Percentiles rank a stretch among this genome's conserved stretches.
These are phyloP conservation scores for Drosophila anceps DNA, from an alignment of 2,888 invertebrate genomes.

Conservation along the genomic window DNA sequence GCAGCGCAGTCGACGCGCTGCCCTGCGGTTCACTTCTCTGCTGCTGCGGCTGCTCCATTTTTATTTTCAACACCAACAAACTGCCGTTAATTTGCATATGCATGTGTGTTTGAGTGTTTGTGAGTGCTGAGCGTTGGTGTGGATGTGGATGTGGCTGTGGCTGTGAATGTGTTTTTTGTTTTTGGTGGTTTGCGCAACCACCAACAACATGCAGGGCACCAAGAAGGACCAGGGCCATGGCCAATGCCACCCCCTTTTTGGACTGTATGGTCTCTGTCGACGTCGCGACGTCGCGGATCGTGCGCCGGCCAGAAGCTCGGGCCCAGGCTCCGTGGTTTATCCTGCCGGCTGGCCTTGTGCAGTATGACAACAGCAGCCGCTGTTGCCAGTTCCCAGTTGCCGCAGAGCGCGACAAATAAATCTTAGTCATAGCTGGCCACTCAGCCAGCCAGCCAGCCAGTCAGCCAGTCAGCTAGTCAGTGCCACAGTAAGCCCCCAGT, in stretches of 20 bases:
- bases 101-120: slow-evolving; percentile 17
- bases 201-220: slow-evolving; percentile 50
- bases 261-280: slow-evolving; percentile 36
- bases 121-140: slow-evolving; percentile 26
- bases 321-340: slow-evolving; percentile 84
- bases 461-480: slow-evolving; percentile 24
- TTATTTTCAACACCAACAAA: slow-evolving; percentile 72
- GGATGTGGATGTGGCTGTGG: background rate
- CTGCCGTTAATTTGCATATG: slow-evolving; percentile 75
- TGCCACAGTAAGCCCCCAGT: slow-evolving; percentile 18
- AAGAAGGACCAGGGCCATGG: slow-evolving; percentile 57
- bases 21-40: slow-evolving; percentile 64
- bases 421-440: slow-evolving; percentile 73
- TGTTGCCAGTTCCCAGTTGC: slow-evolving; percentile 82
- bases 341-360: slow-evolving; percentile 83
- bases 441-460: slow-evolving; percentile 23
- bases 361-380: slow-evolving; percentile 84
- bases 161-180: slow-evolving; percentile 29
- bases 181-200: slow-evolving; percentile 70
- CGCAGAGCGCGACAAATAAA: slow-evolving; percentile 76
- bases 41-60: slow-evolving; percentile 72
- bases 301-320: slow-evolving; percentile 52
- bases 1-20: slow-evolving; percentile 42
- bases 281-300: slow-evolving; percentile 55
- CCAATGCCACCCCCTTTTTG: slow-evolving; percentile 69